Conservation (phyloP, 2,797 vertebrate species). For the Oceanodroma leucorhoa region DNA sequence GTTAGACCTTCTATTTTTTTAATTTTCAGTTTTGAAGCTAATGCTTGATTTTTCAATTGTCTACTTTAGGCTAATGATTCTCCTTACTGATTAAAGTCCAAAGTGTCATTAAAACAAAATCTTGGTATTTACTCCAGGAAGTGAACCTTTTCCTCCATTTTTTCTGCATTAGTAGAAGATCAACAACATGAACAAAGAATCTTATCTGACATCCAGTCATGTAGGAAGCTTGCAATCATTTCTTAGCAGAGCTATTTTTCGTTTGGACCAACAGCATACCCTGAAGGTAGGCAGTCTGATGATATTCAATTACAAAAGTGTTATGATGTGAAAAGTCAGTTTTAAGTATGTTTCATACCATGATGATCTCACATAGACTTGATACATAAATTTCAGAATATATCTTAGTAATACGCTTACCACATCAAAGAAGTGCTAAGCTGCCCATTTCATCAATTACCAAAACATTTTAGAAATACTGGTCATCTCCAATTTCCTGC, state of each 20-base stretch:
- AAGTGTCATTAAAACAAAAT: not conserved
- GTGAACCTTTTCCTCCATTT: not conserved
- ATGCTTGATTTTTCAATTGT: not conserved
- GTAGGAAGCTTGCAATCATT: not conserved
- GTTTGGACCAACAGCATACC: not conserved
- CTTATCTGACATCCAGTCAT: not conserved
- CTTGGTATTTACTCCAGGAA: not conserved
- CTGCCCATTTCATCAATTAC: not conserved
- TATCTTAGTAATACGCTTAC: not conserved
- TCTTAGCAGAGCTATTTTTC: not conserved
- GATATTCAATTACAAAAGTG: not conserved
- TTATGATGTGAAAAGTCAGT: not conserved
- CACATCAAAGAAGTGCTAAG: not conserved
- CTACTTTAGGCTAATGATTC: not conserved
- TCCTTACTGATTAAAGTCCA: not conserved
- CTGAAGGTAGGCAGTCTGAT: not conserved
- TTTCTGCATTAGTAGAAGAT: not conserved
- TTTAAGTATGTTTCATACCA: not conserved
- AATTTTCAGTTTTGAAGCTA: not conserved
- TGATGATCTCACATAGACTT: not conserved
- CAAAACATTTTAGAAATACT: not conserved
- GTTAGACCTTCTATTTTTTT: not conserved
- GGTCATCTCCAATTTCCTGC: not conserved
- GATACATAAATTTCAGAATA: not conserved
- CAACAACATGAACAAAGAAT: rapidly evolving